Conservation (phyloP, 2,113 vertebrate species). For the Cebus imitator region DNA sequence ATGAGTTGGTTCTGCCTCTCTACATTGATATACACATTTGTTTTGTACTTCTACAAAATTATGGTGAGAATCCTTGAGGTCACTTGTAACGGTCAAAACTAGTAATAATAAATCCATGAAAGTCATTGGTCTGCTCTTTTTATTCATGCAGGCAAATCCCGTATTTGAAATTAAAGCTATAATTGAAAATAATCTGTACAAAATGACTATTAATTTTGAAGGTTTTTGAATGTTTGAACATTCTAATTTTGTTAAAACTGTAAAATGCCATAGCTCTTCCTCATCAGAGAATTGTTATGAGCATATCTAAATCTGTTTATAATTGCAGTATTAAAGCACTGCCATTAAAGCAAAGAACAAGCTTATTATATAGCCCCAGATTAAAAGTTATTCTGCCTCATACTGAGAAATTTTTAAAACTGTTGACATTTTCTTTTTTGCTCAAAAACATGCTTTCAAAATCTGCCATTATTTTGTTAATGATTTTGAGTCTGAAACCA, state of each 20-base stretch:
- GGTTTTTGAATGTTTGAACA: not conserved
- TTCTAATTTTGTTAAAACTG: slow-evolving; percentile 38
- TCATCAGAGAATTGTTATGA: not conserved
- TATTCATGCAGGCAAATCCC: not conserved
- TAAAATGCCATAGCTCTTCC: not conserved
- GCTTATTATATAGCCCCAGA: not conserved
- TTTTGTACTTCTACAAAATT: not conserved
- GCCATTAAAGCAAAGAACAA: slow-evolving; percentile 41
- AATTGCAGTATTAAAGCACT: slow-evolving; percentile 13
- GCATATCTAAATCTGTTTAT: slow-evolving; percentile 20
- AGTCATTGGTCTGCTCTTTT: not conserved
- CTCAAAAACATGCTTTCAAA: slow-evolving; percentile 56
- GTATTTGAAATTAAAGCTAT: slow-evolving; percentile 14
- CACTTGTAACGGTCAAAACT: not conserved
- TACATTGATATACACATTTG: not conserved
- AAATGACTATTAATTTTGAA: not conserved
- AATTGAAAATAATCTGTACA: not conserved
- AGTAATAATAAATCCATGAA: not conserved
- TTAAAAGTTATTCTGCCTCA: slow-evolving; percentile 30
- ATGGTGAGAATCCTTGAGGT: not conserved
- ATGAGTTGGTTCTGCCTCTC: not conserved
- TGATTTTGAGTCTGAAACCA: slow-evolving; percentile 78
- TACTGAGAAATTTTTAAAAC: slow-evolving; percentile 54
- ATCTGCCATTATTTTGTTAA: slow-evolving; percentile 75
- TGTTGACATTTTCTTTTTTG: slow-evolving; percentile 34